Evolutionary conservation across 2,888 invertebrate species (phyloP), one percentile per base, ranked within the genome.

Genomic region (Desoria tigrina): DNA sequence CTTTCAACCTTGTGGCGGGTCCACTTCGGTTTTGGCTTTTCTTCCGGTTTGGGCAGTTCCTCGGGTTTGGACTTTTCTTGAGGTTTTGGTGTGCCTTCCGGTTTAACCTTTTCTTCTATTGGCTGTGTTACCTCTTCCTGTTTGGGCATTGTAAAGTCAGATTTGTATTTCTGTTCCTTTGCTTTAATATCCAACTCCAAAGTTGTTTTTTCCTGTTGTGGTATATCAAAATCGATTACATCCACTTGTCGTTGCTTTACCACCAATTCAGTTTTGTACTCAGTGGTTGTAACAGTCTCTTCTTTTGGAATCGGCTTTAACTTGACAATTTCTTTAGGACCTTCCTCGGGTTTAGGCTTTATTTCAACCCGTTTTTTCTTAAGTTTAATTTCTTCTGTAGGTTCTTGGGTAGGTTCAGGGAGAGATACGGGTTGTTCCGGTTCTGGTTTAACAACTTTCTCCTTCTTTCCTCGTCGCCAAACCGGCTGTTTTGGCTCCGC

Each of bases 371-470:
- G 26, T 21, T 37, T 45, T 26, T 63, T 50, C 57, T 53, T 39
- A 14, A 37, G 57, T 26, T 57, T 49, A 1, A 21, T 37, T 32
- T n/a, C 51, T 51, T 57, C 57, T 3, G 51, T 23, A 3, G 50
- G 16, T 14, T n/a, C 54, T 61, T 61, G 42, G 6, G 27, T 23
- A 27, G 16, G 7, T 21, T 18, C 53, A 4, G 18, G 9, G 9
- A 18, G n/a, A 50, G 21, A 7, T n/a, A 7, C 11, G 32, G 32
- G 32, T 53, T 9, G 11, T 53, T 27, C 24, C 6, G 26, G 50
- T 18, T 21, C 45, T 23, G 50, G 18, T 26, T 24, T 51, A 18
- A 42, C 28, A 49, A 54, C 50, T 81, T 69, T 74, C 66, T 42
- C 32, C 45, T 42, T 72, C 67, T 50, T 56, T 51, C 49, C 54